Base-by-base conservation (phyloP, 2,888 invertebrate genomes). In the Amphimallon solstitiale region DNA sequence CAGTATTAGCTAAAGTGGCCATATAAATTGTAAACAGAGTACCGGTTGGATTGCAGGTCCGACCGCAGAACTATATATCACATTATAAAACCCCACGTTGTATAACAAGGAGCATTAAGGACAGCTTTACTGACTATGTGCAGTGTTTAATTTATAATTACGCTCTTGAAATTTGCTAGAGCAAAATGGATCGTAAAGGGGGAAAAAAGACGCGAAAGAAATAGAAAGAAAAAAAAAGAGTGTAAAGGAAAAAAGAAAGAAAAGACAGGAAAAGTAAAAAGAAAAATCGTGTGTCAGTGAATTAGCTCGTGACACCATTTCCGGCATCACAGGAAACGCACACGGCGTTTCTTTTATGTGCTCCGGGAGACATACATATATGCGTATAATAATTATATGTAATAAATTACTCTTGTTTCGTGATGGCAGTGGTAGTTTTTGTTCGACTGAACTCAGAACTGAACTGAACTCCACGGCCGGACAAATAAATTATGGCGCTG, bases 61-160 rank as follows among this genome's bases (percentile, higher is more conserved):
- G 12, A 46, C 52, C 63, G 54, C 63, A 34, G 66, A 62, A 66
- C 68, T 49, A 68, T 70, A 68, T 67, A 70, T 70, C 65, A 68
- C 68, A 63, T 62, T 65, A 68, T 65, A 68, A 29, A 29, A 29
- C 62, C 65, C 65, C 48, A 40, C 48, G 65, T 29, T 29, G 29
- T 49, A 63, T 12, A 46, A 46, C 61, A 40, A 9, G 59, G 62
- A 56, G 65, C 62, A 65, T 65, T 68, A 68, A 65, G 65, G 48
- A 51, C 34, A 62, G 64, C 64, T 65, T 68, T 65, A 54, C 56
- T 54, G 48, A 68, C 45, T 61, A 65, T 65, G 29, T 29, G 29
- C 29, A 29, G 6, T 10, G 5, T 45, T 45, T 45, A 45, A 45
- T 45, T 45, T 19, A 45, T 45, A 45, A 45, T 45, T 45, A n/a